Evolutionary conservation across 2,113 vertebrate genomes (phyloP).

Genomic region (Polyodon spathula): DNA sequence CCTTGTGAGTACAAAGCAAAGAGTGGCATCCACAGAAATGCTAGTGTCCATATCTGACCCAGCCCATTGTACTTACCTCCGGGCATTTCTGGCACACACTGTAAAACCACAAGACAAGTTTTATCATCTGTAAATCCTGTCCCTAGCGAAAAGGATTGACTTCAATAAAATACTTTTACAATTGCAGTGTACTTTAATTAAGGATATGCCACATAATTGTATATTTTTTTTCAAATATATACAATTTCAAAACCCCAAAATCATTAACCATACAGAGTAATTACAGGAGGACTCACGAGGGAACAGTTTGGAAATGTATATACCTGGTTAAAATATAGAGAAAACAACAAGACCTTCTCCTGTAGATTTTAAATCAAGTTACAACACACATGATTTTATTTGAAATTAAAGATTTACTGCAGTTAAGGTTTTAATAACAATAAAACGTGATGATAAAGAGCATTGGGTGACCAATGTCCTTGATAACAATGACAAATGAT

Average conservation of each 20-base stretch:
- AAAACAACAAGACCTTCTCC: background rate
- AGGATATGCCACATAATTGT: conserved; percentile 56
- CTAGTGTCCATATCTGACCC: conserved; percentile 53
- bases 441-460: background rate
- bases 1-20: conserved; percentile 50
- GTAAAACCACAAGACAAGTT: conserved; percentile 72
- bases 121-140: conserved; percentile 70
- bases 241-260: conserved; percentile 36
- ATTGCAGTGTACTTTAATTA: conserved; percentile 63
- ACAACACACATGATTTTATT: background rate
- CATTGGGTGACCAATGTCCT: background rate
- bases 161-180: conserved; percentile 70
- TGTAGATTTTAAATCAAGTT: background rate
- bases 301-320: conserved; percentile 1
- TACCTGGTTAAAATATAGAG: background rate
- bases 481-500: background rate
- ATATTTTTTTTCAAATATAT: conserved; percentile 38
- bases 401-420: background rate
- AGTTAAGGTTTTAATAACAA: background rate
- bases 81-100: conserved; percentile 56
- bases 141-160: conserved; percentile 54
- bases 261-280: conserved; percentile 11
- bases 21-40: conserved; percentile 45
- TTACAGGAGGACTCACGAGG: background rate
- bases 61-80: conserved; percentile 48